A percentile compares a stretch with the other conserved stretches of the same genome.
Conservation (phyloP, 2,113 vertebrate genomes). For the Phyllostomus discolor region DNA sequence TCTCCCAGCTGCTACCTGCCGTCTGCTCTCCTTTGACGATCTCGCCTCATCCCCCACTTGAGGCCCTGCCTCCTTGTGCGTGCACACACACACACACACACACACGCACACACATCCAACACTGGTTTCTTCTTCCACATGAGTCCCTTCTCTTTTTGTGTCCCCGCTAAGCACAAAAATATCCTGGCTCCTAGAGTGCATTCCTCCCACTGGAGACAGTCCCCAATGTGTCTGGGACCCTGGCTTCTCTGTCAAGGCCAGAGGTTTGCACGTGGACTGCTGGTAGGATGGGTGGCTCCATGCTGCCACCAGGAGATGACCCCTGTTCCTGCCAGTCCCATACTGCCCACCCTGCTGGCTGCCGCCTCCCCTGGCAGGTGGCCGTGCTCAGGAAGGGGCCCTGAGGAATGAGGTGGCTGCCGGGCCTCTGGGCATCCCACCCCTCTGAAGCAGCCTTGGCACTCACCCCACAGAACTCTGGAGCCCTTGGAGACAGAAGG, state of each 20-base stretch:
- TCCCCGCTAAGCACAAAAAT: background rate
- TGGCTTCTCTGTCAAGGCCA: background rate
- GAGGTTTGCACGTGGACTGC: background rate
- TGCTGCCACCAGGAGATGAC: constrained; percentile 48
- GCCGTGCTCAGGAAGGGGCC: background rate
- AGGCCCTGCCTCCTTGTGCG: background rate
- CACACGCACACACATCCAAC: too few relatives aligned
- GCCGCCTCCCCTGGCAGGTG: background rate
- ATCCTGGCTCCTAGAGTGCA: background rate
- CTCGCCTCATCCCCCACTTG: background rate
- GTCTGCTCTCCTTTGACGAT: background rate
- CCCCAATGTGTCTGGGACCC: background rate
- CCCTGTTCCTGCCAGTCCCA: background rate
- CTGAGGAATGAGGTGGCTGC: background rate
- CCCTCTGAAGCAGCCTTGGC: background rate
- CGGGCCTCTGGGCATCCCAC: background rate
- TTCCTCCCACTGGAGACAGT: background rate
- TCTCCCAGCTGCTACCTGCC: background rate
- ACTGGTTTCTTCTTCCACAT: background rate
- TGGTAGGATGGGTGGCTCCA: background rate
- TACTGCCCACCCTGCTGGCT: background rate
- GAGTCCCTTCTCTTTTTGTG: background rate
- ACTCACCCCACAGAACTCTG: constrained; percentile 81
- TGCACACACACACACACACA: too few relatives aligned
- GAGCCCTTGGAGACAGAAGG: constrained; percentile 83